Percentiles rank a stretch among this genome's conserved stretches.
Evolutionary conservation across 2,888 invertebrate genomes (phyloP).

Genomic region (Agrilus cyanescens): DNA sequence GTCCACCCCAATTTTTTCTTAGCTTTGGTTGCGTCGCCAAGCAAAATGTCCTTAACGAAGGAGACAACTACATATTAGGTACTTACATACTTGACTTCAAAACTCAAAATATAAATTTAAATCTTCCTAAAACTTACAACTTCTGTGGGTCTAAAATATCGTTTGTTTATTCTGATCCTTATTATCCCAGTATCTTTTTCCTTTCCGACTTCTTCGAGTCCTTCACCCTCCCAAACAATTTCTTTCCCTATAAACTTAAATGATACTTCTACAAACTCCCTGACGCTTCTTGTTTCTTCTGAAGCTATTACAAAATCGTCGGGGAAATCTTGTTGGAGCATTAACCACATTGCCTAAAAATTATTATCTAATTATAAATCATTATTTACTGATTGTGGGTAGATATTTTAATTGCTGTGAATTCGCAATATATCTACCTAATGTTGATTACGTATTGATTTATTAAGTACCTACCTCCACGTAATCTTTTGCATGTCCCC

Average conservation of each 20-base stretch:
- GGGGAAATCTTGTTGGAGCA: constrained; percentile 85
- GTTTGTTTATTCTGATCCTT: constrained; percentile 78
- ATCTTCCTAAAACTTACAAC: constrained; percentile 56
- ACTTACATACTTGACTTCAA: too few relatives aligned
- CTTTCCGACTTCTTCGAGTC: constrained; percentile 69
- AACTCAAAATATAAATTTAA: not conserved
- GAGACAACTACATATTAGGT: too few relatives aligned
- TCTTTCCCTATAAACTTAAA: constrained; percentile 70
- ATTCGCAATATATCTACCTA: too few relatives aligned
- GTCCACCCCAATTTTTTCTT: constrained; percentile 76
- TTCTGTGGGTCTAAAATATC: constrained; percentile 94
- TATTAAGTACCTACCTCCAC: constrained; percentile 54
- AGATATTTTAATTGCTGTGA: too few relatives aligned
- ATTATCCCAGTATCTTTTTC: constrained; percentile 55
- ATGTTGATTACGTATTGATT: too few relatives aligned
- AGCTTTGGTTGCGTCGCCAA: constrained; percentile 93
- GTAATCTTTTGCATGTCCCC: constrained; percentile 95
- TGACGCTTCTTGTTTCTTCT: constrained; percentile 85
- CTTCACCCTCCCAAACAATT: constrained; percentile 80
- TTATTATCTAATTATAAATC: too few relatives aligned
- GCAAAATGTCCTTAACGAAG: constrained; percentile 62
- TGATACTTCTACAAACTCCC: constrained; percentile 87
- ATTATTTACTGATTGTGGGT: too few relatives aligned
- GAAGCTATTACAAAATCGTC: constrained; percentile 97
- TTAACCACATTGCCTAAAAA: constrained; percentile 86